phyloP scores from a whole-genome alignment of 2,113 vertebrate species.

The Nothobranchius kuhntae region DNA sequence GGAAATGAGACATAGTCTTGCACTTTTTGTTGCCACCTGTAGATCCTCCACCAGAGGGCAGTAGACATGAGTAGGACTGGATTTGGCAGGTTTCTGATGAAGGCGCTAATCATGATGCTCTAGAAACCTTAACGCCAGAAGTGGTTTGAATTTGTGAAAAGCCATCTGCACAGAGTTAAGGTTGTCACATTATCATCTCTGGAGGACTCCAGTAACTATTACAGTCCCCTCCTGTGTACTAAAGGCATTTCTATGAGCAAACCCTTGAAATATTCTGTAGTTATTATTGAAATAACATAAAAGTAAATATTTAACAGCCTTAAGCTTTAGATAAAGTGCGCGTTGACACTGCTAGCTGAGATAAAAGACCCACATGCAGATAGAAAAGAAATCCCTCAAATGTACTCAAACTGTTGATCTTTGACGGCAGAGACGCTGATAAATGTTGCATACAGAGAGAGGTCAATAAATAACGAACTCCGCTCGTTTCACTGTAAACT shows the following conservation, averaged over 20 bases:
- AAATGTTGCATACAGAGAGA: constrained; percentile 14
- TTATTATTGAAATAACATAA: not conserved
- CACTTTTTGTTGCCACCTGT: no score
- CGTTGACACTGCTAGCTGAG: not conserved
- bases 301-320: not conserved
- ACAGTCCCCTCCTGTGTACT: no score
- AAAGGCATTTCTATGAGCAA: not conserved
- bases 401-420: constrained; percentile 1
- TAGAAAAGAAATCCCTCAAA: not conserved
- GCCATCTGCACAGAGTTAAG: no score
- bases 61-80: no score
- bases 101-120: no score
- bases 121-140: no score
- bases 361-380: not conserved
- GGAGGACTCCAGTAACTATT: no score
- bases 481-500: constrained; percentile 39
- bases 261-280: not conserved
- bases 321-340: not conserved
- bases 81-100: no score
- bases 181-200: no score
- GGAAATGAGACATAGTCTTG: no score
- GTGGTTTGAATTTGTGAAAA: no score
- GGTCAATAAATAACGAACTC: constrained; percentile 2
- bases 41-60: no score
- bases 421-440: not conserved